phyloP scores from a whole-genome alignment of 2,113 vertebrate genomes.

The Cygnus atratus region DNA sequence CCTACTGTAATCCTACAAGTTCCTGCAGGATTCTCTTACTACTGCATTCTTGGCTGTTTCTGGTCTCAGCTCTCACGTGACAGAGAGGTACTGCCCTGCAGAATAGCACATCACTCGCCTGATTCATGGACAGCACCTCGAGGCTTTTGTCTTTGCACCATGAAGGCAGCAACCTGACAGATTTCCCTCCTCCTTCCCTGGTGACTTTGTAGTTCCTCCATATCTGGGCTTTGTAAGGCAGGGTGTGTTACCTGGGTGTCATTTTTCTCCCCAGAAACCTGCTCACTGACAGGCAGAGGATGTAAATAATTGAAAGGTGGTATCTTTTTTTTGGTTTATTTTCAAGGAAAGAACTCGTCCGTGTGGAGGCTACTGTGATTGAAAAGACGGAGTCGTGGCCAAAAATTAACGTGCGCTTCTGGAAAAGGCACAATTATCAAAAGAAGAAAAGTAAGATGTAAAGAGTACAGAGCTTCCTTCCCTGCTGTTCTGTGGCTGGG shows the following conservation, averaged over 20 bases:
- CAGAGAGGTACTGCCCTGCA: not conserved
- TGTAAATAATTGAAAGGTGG: not conserved
- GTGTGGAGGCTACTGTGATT: conserved; percentile 86
- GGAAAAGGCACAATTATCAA: conserved; percentile 76
- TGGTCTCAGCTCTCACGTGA: not conserved
- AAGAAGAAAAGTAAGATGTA: conserved; percentile 80
- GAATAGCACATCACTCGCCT: not conserved
- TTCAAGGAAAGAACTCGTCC: conserved; percentile 81
- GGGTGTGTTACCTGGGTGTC: not conserved
- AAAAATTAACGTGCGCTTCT: conserved; percentile 80
- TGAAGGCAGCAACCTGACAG: not conserved
- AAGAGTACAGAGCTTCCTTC: not conserved
- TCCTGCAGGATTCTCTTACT: not conserved
- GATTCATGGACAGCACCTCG: accelerated
- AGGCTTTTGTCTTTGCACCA: not conserved
- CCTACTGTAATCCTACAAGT: not conserved
- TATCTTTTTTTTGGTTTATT: not conserved
- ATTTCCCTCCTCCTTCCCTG: not conserved
- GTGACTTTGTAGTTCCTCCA: not conserved
- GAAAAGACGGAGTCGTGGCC: conserved; percentile 89
- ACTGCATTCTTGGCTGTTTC: not conserved
- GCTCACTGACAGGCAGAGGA: not conserved
- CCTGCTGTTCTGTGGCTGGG: not conserved
- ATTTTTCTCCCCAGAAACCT: not conserved
- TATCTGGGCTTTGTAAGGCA: not conserved